Conservation (phyloP, 2,888 invertebrate genomes). For the Drosophila histrio region DNA sequence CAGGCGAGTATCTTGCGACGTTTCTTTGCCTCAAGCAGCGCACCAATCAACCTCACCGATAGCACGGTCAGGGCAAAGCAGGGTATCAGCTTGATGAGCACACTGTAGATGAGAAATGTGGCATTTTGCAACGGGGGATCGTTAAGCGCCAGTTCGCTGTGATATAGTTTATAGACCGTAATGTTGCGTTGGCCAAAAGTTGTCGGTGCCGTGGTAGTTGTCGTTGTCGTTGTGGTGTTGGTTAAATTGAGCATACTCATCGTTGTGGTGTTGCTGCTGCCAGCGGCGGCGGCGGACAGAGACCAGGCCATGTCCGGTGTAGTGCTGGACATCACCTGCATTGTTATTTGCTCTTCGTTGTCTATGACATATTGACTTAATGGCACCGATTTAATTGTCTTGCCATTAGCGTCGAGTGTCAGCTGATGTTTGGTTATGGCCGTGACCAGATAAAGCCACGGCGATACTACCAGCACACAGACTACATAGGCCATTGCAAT, state of each 20-base stretch:
- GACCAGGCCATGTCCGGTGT: slow-evolving; percentile 64
- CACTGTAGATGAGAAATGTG: slow-evolving; percentile 96
- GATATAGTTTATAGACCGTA: slow-evolving; percentile 89
- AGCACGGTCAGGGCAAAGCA: slow-evolving; percentile 93
- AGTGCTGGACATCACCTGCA: slow-evolving; percentile 73
- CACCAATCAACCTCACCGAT: slow-evolving; percentile 91
- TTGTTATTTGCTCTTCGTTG: slow-evolving; percentile 64
- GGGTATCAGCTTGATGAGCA: slow-evolving; percentile 95
- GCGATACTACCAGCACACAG: slow-evolving; percentile 89
- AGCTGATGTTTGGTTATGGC: slow-evolving; percentile 88
- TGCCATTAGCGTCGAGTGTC: slow-evolving; percentile 81
- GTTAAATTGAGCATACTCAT: slow-evolving; percentile 21
- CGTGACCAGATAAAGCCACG: slow-evolving; percentile 92
- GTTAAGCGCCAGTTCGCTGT: slow-evolving; percentile 87
- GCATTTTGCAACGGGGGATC: slow-evolving; percentile 88
- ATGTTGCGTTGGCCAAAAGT: slow-evolving; percentile 85
- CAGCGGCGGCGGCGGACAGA: slow-evolving; percentile 20
- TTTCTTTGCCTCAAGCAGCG: slow-evolving; percentile 91
- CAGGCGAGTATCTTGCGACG: slow-evolving; percentile 88
- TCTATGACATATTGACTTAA: slow-evolving; percentile 75
- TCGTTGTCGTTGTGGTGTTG: slow-evolving; percentile 12
- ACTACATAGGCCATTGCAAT: slow-evolving; percentile 91
- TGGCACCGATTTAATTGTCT: slow-evolving; percentile 71
- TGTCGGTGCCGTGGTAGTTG: slow-evolving; percentile 17
- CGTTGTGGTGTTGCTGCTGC: slow-evolving; percentile 32